Evolutionary conservation across 2,113 vertebrate species (phyloP), one percentile per base, ranked within the genome.

Genomic region (Eudorcas thomsonii): DNA sequence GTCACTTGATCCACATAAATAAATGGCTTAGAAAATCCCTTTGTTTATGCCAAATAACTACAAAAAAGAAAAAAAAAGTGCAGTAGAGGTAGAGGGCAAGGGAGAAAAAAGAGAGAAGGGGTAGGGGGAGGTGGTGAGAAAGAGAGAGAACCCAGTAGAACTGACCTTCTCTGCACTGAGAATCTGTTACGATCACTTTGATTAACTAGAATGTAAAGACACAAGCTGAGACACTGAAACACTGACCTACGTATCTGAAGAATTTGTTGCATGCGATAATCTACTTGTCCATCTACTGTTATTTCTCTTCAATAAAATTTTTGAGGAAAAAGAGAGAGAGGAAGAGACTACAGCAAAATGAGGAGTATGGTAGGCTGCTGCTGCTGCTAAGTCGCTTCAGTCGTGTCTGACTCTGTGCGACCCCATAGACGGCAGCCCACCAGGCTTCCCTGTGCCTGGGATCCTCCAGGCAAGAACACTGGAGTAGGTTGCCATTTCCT

Each of bases 401-500:
- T 26, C 4, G 4, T 12, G 25, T 59, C 57, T 2, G 4, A 59
- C 57, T 59, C 25, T 57, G 23, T 57, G 55, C 3, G 9, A 25
- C 55, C 25, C 57, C 23, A 59, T 0, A 26, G 10, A 59, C 0
- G 0, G 25, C 57, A 59, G 57, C 25, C 57, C 4, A 59, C 4
- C 57, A 59, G 57, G 57, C 10, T 59, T 10, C 57, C 25, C 57
- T 0, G 0, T 59, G 25, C 57, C 25, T 59, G 57, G 57, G 25
- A 59, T 59, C 4, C 25, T 59, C 57, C 25, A 59, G 57, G 57
- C 25, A 26, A 59, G 57, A 59, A 26, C 10, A 59, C 25, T 26
- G 57, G 57, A 59, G 57, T 59, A 10, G 25, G 57, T 26, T 26
- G 57, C 25, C 57, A 59, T 59, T 59, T 12, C 57, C 25, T 26